Conservation (phyloP, 2,113 vertebrate species). For the Tychaedon coryphoeus region DNA sequence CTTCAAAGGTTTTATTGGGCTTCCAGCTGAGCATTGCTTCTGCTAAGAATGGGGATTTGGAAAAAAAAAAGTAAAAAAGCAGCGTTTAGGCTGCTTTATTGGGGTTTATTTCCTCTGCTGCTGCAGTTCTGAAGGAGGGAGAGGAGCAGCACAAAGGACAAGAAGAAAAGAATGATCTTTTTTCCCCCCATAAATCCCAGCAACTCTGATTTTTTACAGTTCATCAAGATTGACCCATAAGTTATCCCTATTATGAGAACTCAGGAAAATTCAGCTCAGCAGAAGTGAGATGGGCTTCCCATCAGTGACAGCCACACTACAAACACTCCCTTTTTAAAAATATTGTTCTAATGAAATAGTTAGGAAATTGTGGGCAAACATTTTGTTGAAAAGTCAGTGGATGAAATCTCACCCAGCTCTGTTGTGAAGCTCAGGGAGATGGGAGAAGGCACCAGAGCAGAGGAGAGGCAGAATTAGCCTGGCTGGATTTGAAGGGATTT, state of each 20-base stretch:
- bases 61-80: background rate
- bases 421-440: background rate
- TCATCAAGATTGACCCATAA: background rate
- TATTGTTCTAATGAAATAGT: background rate
- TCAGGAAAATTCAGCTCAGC: background rate
- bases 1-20: conserved; percentile 63
- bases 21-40: conserved; percentile 24
- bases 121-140: background rate
- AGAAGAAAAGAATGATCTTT: background rate
- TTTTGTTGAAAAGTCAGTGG: background rate
- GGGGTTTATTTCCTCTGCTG: conserved; percentile 29
- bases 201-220: background rate
- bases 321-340: background rate
- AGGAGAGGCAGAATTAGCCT: background rate
- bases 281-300: background rate
- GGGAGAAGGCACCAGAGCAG: background rate
- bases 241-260: background rate
- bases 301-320: background rate
- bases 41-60: conserved; percentile 7
- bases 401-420: background rate
- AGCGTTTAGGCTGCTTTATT: conserved; percentile 25
- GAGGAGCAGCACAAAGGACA: background rate
- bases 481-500: background rate
- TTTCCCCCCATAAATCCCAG: background rate
- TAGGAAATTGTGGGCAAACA: background rate